Evolutionary conservation across 2,888 invertebrate genomes (phyloP).

Genomic region (Dryocosmus kuriphilus): DNA sequence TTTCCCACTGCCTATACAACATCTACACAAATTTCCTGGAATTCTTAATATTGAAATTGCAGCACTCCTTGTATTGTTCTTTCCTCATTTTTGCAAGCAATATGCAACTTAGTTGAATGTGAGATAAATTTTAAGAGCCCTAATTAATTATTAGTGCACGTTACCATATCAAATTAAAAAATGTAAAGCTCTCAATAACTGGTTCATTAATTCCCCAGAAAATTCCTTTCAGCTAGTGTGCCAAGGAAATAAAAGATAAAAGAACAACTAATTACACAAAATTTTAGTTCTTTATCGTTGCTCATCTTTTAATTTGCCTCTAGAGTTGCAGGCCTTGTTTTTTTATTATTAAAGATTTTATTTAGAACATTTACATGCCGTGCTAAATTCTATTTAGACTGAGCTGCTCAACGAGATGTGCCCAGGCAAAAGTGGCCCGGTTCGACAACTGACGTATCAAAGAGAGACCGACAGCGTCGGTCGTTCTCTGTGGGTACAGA

Average conservation of each 20-base stretch:
- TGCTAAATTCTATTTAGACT: slow-evolving; percentile 58
- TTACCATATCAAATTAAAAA: slow-evolving; percentile 10
- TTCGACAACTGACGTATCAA: slow-evolving; percentile 72
- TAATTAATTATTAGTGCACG: background rate
- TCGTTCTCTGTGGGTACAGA: slow-evolving; percentile 52
- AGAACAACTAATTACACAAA: background rate
- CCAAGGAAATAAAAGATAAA: slow-evolving; percentile 15
- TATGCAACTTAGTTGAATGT: background rate
- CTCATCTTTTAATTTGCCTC: slow-evolving; percentile 6
- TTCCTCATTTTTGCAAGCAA: too few relatives aligned
- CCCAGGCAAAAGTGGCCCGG: slow-evolving; percentile 65
- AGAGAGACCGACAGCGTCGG: slow-evolving; percentile 67
- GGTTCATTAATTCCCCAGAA: slow-evolving; percentile 7
- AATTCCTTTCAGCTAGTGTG: background rate
- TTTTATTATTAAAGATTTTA: slow-evolving; percentile 17
- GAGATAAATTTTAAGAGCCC: background rate
- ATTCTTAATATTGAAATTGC: too few relatives aligned
- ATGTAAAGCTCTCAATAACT: slow-evolving; percentile 34
- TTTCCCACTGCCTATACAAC: background rate
- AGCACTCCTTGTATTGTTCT: too few relatives aligned
- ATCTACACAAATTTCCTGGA: too few relatives aligned
- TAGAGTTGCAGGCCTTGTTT: background rate
- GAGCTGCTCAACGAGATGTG: slow-evolving; percentile 52
- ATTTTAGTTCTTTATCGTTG: background rate
- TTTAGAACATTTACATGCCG: slow-evolving; percentile 44